phyloP scores from a whole-genome alignment of 2,888 invertebrate genomes.

The Chymomyza amoena region DNA sequence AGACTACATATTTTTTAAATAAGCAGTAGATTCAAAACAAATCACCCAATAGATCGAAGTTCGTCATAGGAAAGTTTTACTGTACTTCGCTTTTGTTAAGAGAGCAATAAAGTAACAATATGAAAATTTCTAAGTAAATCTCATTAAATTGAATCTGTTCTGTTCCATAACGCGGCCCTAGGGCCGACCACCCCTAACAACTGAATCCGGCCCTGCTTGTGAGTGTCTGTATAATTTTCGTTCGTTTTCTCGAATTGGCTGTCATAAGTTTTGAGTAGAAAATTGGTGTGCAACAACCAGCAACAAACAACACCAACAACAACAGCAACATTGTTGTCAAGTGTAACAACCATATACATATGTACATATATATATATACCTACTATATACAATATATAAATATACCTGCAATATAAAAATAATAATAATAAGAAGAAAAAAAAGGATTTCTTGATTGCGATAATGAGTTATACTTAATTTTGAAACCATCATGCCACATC shows the following conservation, averaged over 20 bases:
- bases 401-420: neutral
- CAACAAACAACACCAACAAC: constrained; percentile 47
- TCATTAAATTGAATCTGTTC: too few relatives aligned
- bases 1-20: too few relatives aligned
- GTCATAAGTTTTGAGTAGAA: constrained; percentile 75
- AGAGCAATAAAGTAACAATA: too few relatives aligned
- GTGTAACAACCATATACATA: constrained; percentile 33
- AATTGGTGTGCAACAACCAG: constrained; percentile 64
- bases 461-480: constrained; percentile 70
- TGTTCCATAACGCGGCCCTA: too few relatives aligned
- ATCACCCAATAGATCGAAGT: too few relatives aligned
- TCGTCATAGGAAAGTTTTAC: too few relatives aligned
- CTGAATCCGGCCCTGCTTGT: constrained; percentile 1
- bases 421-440: neutral
- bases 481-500: constrained; percentile 26
- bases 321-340: constrained; percentile 50
- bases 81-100: too few relatives aligned
- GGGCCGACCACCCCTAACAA: too few relatives aligned
- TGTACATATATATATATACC: neutral
- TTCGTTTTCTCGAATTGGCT: constrained; percentile 74
- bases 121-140: too few relatives aligned
- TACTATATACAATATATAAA: too few relatives aligned
- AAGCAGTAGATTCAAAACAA: too few relatives aligned
- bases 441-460: constrained; percentile 72
- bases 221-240: constrained; percentile 72